These are phyloP conservation scores for Cygnus buccinator DNA, from an alignment of 2,113 vertebrate genomes.

Conservation along the genomic window DNA sequence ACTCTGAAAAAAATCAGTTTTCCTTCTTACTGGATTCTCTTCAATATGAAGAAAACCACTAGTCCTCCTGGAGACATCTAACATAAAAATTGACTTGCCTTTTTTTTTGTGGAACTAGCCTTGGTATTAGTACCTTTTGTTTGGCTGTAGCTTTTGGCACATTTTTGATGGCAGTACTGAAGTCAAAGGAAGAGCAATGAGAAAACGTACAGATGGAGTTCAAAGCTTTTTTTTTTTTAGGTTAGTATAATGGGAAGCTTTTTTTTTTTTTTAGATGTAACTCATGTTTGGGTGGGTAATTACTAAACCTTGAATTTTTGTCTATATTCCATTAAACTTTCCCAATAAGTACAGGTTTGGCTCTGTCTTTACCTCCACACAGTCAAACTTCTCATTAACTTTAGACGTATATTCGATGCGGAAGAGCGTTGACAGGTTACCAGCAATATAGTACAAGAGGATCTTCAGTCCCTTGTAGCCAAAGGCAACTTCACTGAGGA, in stretches of 20 bases:
- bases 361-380: conserved; percentile 89
- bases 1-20: background rate
- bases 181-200: background rate
- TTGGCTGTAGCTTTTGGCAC: background rate
- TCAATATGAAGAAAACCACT: background rate
- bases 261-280: background rate
- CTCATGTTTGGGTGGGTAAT: background rate
- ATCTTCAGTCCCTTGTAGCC: conserved; percentile 98
- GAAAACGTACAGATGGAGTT: background rate
- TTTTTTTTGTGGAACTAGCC: background rate
- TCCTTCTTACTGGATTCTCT: background rate
- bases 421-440: conserved; percentile 93
- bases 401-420: conserved; percentile 92
- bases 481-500: conserved; percentile 92
- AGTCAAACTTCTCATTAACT: conserved; percentile 93
- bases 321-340: background rate
- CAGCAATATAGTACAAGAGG: conserved; percentile 92
- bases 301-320: background rate
- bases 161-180: background rate
- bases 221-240: background rate
- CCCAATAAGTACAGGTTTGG: background rate
- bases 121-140: background rate
- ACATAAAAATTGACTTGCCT: background rate
- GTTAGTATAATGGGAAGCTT: background rate
- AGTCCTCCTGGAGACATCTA: background rate